Percentiles rank a stretch among this genome's conserved stretches.
These are phyloP conservation scores for Salvator merianae DNA, from an alignment of 2,113 vertebrate species.

Conservation along the genomic window DNA sequence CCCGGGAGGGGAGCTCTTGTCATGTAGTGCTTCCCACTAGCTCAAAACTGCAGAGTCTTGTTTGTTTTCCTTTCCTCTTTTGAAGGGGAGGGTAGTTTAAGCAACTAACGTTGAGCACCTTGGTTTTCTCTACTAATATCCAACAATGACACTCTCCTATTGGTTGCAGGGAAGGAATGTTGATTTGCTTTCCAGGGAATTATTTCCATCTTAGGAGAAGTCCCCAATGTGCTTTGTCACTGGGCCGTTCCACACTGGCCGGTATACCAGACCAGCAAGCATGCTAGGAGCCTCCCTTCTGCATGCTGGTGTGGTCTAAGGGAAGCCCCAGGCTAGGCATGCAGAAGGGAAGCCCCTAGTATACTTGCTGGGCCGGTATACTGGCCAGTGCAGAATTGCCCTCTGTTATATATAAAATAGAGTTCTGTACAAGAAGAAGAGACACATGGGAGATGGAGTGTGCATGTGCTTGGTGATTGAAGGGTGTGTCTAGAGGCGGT, in stretches of 20 bases:
- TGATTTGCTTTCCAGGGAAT: background rate
- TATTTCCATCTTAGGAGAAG: slow-evolving; percentile 11
- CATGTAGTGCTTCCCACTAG: slow-evolving; percentile 15
- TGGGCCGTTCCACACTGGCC: background rate
- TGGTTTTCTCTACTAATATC: slow-evolving; percentile 61
- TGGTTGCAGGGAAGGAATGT: slow-evolving; percentile 1
- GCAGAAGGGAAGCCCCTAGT: no score
- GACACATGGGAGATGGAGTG: background rate
- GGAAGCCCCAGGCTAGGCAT: no score
- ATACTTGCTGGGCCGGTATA: no score
- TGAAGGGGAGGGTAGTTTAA: slow-evolving; percentile 18
- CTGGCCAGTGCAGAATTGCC: no score
- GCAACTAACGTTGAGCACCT: slow-evolving; percentile 47
- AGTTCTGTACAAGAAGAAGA: background rate
- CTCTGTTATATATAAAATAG: background rate
- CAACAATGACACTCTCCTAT: slow-evolving; percentile 37
- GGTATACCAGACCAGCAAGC: no score
- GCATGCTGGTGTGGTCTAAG: no score
- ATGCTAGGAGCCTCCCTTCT: no score
- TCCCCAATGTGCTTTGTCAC: background rate
- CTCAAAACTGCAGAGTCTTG: slow-evolving; percentile 9
- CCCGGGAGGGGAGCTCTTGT: background rate
- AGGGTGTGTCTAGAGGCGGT: slow-evolving; percentile 16
- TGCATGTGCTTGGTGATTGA: slow-evolving; percentile 15
- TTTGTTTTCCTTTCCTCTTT: background rate